phyloP scores from a whole-genome alignment of 1,140 invertebrate species.

The Solen grandis region DNA sequence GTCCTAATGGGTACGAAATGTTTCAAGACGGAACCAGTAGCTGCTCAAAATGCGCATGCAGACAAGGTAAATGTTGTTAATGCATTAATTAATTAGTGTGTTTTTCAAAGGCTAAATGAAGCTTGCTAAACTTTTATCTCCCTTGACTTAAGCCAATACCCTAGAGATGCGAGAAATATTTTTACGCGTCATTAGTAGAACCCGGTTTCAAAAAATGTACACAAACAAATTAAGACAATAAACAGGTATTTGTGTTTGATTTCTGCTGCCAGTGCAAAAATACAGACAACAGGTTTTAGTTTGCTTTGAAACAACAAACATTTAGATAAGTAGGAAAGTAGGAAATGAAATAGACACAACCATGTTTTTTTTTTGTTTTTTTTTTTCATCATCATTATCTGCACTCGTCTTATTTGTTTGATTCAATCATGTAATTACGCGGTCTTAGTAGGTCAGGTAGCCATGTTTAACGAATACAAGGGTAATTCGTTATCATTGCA shows the following conservation, averaged over 20 bases:
- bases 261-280: no score
- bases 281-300: no score
- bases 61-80: background rate
- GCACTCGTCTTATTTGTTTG: background rate
- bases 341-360: no score
- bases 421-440: background rate
- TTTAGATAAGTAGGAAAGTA: no score
- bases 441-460: background rate
- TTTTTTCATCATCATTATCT: background rate
- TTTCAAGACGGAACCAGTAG: slow-evolving; percentile 15
- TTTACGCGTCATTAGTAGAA: background rate
- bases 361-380: no score
- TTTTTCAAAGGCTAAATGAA: background rate
- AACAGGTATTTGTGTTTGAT: no score
- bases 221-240: no score
- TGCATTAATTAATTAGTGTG: background rate
- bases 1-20: slow-evolving; percentile 25
- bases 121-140: background rate
- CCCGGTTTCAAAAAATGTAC: no score
- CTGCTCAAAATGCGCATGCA: slow-evolving; percentile 36
- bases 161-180: background rate
- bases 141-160: background rate
- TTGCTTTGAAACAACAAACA: no score
- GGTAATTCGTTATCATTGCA: background rate
- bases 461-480: background rate